Evolutionary conservation across 2,888 invertebrate species (phyloP), one percentile per base, ranked within the genome.

Genomic region (Geotrupes spiniger): DNA sequence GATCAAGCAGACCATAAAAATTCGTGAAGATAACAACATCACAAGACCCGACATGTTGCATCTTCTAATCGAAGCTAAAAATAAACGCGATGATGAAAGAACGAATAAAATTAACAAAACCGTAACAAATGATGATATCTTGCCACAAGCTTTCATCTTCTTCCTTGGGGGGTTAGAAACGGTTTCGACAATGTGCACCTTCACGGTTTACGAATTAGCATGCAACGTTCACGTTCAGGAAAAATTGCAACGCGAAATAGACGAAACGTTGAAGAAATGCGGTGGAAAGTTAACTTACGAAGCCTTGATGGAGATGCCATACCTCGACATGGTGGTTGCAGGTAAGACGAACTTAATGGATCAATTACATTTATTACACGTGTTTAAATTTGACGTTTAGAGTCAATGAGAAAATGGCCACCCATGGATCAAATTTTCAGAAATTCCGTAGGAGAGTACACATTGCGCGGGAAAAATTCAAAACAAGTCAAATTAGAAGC

Each of bases 171-270:
- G 78, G 2, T 78, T 76, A 52, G 78, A 79, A 31, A 70, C 76
- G 0, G 72, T 74, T 0, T 73, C n/a, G n/a, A n/a, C n/a, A n/a
- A n/a, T n/a, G n/a, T n/a, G n/a, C n/a, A n/a, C n/a, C n/a, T n/a
- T n/a, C 78, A 62, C 76, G 0, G 66, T 79, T 0, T 74, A 82
- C 37, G 83, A 83, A 63, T 60, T 85, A 14, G 80, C 81, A 16
- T 42, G 77, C 2, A 76, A 83, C 66, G 76, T 77, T 14, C 80
- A 83, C 0, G 64, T 81, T 0, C 84, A 84, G 63, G 70, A 76
- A 3, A 75, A 65, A 43, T 66, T 84, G 0, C 72, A 72, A 1
- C 59, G 74, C 27, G 84, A 84, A 69, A 78, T 84, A 27, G 73
- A 68, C 11, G 74, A 77, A 5, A 47, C 51, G 1, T 17, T 49